Percentiles rank a stretch among this genome's conserved stretches.
These are phyloP conservation scores for Dilophus febrilis DNA, from an alignment of 2,888 invertebrate species.

Conservation along the genomic window DNA sequence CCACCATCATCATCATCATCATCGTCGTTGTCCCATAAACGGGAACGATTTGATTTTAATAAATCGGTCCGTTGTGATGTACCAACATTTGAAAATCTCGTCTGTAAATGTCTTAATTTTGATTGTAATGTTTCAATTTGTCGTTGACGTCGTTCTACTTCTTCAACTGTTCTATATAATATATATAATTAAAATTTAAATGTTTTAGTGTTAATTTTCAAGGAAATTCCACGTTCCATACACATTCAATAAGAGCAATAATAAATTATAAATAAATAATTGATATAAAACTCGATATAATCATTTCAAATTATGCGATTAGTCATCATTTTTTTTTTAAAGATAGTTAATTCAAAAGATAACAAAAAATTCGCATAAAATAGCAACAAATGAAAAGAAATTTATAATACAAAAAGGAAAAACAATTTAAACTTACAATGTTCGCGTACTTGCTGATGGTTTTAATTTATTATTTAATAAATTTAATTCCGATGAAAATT, in stretches of 20 bases:
- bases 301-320: no score
- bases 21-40: conserved; percentile 15
- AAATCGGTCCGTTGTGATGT: conserved; percentile 7
- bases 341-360: no score
- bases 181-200: not conserved
- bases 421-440: conserved; percentile 19
- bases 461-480: conserved; percentile 40
- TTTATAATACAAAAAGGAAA: not conserved
- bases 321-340: no score
- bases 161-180: conserved; percentile 36
- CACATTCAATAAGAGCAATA: no score
- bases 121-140: conserved; percentile 43
- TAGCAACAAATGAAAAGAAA: not conserved
- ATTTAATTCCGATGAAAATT: conserved; percentile 39
- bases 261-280: no score
- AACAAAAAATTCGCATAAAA: no score
- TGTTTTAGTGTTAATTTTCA: not conserved
- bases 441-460: conserved; percentile 24
- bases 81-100: conserved; percentile 22
- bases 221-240: no score
- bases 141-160: conserved; percentile 41
- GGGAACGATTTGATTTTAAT: conserved; percentile 10
- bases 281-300: no score
- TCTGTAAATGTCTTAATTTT: conserved; percentile 38
- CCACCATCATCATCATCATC: conserved; percentile 31